Conservation (phyloP, 2,888 invertebrate species). For the Adelognathus sp. region DNA sequence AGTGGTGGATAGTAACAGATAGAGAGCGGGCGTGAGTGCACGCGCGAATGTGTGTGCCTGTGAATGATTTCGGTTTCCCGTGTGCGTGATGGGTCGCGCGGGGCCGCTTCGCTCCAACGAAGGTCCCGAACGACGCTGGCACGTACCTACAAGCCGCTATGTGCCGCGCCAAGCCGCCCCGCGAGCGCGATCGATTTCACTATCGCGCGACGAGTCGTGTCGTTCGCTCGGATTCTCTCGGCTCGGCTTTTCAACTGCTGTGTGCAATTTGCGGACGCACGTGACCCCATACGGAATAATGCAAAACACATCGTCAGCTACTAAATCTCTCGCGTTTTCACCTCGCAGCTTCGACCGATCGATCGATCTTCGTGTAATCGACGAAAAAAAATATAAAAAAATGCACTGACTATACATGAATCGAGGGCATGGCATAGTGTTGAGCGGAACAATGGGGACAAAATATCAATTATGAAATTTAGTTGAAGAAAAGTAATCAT, state of each 20-base stretch:
- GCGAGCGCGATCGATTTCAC: not conserved
- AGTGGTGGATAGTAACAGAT: constrained; percentile 19
- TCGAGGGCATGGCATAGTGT: not conserved
- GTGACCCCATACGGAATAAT: not conserved
- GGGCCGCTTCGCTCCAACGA: constrained; percentile 9
- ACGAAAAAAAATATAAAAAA: not conserved
- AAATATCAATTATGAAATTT: too few species aligned
- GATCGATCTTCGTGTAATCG: not conserved
- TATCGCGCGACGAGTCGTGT: not conserved
- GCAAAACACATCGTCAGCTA: not conserved
- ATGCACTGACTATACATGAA: too few species aligned
- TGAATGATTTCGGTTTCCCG: too few species aligned
- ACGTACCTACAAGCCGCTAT: constrained; percentile 10
- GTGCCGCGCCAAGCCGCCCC: not conserved
- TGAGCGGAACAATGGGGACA: too few species aligned
- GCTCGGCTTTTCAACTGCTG: not conserved
- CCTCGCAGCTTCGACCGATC: not conserved
- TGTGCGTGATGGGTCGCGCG: not conserved
- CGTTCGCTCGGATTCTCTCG: not conserved
- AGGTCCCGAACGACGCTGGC: not conserved
- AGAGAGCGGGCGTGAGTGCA: not conserved
- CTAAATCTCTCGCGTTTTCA: not conserved
- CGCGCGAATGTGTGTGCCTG: not conserved
- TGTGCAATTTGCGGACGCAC: not conserved
- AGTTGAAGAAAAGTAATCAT: too few species aligned